A percentile compares a stretch with the other conserved stretches of the same genome.
phyloP scores from a whole-genome alignment of 1,140 invertebrate species.

The Rhagoletis pomonella region DNA sequence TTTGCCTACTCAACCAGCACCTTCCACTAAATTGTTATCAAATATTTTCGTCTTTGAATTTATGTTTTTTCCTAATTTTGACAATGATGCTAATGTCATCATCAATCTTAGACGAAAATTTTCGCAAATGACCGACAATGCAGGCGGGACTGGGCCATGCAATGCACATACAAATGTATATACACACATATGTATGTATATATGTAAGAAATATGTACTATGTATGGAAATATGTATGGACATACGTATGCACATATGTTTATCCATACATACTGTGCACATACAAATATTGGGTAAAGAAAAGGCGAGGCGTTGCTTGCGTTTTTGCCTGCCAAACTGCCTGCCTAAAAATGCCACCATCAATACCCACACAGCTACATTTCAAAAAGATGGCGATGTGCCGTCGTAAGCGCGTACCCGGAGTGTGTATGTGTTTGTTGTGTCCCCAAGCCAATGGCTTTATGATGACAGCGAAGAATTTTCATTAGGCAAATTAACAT shows the following conservation, averaged over 20 bases:
- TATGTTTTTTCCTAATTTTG: slow-evolving; percentile 65
- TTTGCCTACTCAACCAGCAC: too few species aligned
- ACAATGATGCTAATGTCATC: slow-evolving; percentile 74
- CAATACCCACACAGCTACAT: background rate
- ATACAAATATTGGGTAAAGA: background rate
- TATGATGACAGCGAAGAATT: slow-evolving; percentile 55
- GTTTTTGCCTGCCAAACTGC: background rate
- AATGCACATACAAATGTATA: background rate
- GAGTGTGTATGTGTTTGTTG: slow-evolving; percentile 50
- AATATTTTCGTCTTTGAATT: background rate
- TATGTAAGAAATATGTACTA: background rate
- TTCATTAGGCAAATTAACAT: slow-evolving; percentile 73
- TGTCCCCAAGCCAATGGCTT: background rate
- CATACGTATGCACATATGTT: background rate
- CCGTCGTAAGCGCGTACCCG: too few species aligned
- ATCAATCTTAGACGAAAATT: slow-evolving; percentile 69
- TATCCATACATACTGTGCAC: background rate
- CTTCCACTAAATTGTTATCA: slow-evolving; percentile 45
- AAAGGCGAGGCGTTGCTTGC: background rate
- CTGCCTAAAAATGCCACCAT: slow-evolving; percentile 58
- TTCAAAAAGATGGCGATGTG: slow-evolving; percentile 8
- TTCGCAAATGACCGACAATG: slow-evolving; percentile 50
- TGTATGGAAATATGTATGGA: background rate
- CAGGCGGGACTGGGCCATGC: background rate
- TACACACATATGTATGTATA: background rate